A percentile compares a stretch with the other conserved stretches of the same genome.
phyloP scores from a whole-genome alignment of 2,888 invertebrate species.

The Eupithecia subumbrata region DNA sequence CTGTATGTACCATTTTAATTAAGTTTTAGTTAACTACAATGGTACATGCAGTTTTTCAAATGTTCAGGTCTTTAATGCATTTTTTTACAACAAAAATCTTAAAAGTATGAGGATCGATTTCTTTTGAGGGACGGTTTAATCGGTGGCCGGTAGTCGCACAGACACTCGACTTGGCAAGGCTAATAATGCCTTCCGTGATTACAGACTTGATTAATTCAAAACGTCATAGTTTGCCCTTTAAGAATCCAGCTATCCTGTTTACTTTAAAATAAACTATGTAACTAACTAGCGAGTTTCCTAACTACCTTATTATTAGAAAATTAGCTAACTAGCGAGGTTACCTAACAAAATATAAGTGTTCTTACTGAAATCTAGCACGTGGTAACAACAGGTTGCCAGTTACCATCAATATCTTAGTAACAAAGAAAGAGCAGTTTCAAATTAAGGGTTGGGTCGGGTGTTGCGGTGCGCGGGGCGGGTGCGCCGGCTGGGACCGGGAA shows the following conservation, averaged over 20 bases:
- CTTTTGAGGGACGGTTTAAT: not conserved
- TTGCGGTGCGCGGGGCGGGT: slow-evolving; percentile 20
- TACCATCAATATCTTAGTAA: slow-evolving; percentile 46
- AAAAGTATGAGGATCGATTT: not conserved
- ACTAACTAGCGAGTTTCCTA: too few relatives aligned
- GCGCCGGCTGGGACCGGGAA: slow-evolving; percentile 2
- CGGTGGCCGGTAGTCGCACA: not conserved
- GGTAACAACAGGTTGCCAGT: slow-evolving; percentile 62
- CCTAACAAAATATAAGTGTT: not conserved
- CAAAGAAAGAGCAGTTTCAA: slow-evolving; percentile 46
- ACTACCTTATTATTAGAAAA: not conserved
- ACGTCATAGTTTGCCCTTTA: not conserved
- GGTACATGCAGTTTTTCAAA: too few relatives aligned
- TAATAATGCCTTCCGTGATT: not conserved
- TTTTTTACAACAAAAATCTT: not conserved
- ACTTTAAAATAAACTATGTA: not conserved
- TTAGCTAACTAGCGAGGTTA: not conserved
- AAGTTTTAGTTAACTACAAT: too few relatives aligned
- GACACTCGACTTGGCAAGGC: not conserved
- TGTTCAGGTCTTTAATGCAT: too few relatives aligned
- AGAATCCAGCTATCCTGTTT: not conserved
- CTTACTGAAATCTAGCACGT: slow-evolving; percentile 41
- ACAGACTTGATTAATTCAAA: not conserved
- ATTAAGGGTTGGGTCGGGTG: slow-evolving; percentile 42
- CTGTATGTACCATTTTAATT: too few relatives aligned